Conservation (phyloP, 2,888 invertebrate genomes). For the Morpho deidamia region DNA sequence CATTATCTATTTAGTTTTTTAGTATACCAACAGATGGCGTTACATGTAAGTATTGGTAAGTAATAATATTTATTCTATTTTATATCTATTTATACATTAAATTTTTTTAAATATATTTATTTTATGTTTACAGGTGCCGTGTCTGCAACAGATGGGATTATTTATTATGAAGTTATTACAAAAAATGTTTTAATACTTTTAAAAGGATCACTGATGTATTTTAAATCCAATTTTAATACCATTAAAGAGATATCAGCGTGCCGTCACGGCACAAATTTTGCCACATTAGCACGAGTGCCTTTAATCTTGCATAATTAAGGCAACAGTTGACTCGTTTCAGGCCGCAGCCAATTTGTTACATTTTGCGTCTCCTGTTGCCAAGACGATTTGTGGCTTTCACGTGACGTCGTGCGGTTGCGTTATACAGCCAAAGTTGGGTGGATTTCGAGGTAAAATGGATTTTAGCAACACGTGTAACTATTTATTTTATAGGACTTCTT, state of each 20-base stretch:
- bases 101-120: too few relatives aligned
- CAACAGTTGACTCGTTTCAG: constrained; percentile 28
- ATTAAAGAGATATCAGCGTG: neutral
- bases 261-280: constrained; percentile 17
- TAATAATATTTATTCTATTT: too few relatives aligned
- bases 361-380: constrained; percentile 27
- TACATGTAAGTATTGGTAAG: too few relatives aligned
- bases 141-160: too few relatives aligned
- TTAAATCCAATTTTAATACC: neutral
- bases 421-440: constrained; percentile 10
- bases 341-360: constrained; percentile 35
- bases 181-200: too few relatives aligned
- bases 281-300: constrained; percentile 28
- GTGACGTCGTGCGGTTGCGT: constrained; percentile 17
- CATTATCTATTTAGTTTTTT: too few relatives aligned
- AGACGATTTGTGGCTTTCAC: constrained; percentile 26
- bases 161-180: too few relatives aligned
- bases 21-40: too few relatives aligned
- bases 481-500: neutral
- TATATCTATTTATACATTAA: too few relatives aligned
- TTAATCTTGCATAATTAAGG: constrained; percentile 38
- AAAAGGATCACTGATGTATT: neutral
- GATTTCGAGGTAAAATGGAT: neutral
- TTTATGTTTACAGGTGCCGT: too few relatives aligned
- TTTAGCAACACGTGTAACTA: constrained; percentile 1